A percentile compares a stretch with the other conserved stretches of the same genome.
phyloP scores from a whole-genome alignment of 2,113 vertebrate genomes.

The Varanus salvator region DNA sequence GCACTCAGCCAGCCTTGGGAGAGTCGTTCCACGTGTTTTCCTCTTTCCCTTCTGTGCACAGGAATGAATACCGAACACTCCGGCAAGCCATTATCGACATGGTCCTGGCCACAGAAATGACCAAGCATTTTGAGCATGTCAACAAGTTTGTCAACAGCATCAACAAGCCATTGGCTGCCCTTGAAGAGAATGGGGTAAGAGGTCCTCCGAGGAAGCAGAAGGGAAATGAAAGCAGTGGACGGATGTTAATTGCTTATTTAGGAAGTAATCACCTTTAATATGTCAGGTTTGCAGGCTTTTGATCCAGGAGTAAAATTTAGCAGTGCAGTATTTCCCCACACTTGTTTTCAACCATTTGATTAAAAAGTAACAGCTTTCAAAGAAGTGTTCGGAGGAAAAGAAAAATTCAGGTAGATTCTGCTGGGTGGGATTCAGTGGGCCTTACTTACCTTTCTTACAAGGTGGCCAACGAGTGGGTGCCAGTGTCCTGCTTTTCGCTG shows the following conservation, averaged over 20 bases:
- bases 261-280: background rate
- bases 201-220: background rate
- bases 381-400: too few relatives aligned
- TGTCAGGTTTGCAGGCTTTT: background rate
- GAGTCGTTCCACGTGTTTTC: slow-evolving; percentile 40
- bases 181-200: slow-evolving; percentile 89
- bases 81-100: slow-evolving; percentile 96
- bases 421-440: too few relatives aligned
- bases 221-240: background rate
- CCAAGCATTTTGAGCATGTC: slow-evolving; percentile 98
- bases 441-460: too few relatives aligned
- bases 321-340: too few relatives aligned
- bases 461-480: too few relatives aligned
- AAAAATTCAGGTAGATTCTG: too few relatives aligned
- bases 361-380: too few relatives aligned
- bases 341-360: too few relatives aligned
- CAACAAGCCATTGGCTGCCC: slow-evolving; percentile 91
- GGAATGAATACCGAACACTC: slow-evolving; percentile 94
- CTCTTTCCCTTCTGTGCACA: slow-evolving; percentile 71
- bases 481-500: too few relatives aligned
- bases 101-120: slow-evolving; percentile 99
- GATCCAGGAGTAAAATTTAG: background rate
- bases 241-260: background rate
- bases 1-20: slow-evolving; percentile 47
- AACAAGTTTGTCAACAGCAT: slow-evolving; percentile 99